Evolutionary conservation across 2,888 invertebrate species (phyloP), one percentile per base, ranked within the genome.

Genomic region (Agrochola macilenta): DNA sequence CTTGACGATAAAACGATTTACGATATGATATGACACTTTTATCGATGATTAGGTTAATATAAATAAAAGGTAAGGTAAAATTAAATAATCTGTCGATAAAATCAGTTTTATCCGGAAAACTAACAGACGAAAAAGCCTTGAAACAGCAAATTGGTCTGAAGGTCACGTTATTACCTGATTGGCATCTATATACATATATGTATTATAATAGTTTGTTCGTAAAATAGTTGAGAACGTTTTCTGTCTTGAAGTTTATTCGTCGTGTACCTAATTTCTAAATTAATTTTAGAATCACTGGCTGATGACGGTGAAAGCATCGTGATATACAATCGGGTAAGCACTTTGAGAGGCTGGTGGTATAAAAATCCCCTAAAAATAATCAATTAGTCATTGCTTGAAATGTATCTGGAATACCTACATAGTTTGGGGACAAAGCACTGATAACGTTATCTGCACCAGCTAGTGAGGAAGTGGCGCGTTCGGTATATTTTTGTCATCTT

Each of bases 61-160:
- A 58, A 35, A 60, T 73, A 52, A 74, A 58, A 63, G 46, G 54
- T 46, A 20, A 61, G 30, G 30, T 49, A 80, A n/a, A n/a, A n/a
- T n/a, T n/a, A n/a, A 70, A 70, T 70, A 74, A 74, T 84, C 60
- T 65, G n/a, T 63, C 46, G 63, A 69, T 71, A 49, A 61, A 84
- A 84, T 84, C 60, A 49, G 85, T 71, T 72, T 65, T 52, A 68
- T 58, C 75, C 70, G 68, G 75, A 75, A 58, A 81, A 72, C 12
- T 9, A 17, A 35, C 8, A 66, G 12, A 46, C 63, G 8, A 70
- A 68, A 64, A 68, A 57, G 5, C 74, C 71, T 84, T 84, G 64
- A 64, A 72, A 61, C 11, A 57, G 71, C 60, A 58, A 35, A 61
- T 72, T 17, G 9, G 43, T 43, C 64, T 57, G 12, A 11, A 8